Conservation (phyloP, 2,797 vertebrate genomes). For the Melopsittacus undulatus region DNA sequence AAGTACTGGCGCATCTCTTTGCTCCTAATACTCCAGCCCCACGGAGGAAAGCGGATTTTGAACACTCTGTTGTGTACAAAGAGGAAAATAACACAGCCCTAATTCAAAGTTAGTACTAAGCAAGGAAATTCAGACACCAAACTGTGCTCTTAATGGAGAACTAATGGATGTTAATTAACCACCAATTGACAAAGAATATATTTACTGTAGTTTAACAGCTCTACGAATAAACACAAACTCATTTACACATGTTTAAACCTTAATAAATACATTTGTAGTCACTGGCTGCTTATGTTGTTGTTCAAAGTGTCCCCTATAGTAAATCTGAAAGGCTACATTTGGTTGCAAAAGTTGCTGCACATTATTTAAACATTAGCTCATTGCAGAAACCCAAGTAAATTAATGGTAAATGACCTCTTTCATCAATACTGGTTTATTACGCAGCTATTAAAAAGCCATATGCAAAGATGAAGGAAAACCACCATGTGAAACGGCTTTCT, state of each 20-base stretch:
- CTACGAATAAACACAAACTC: conserved; percentile 57
- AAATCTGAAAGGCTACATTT: conserved; percentile 61
- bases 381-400: conserved; percentile 57
- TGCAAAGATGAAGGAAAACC: neutral
- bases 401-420: conserved; percentile 57
- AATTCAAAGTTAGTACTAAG: conserved; percentile 38
- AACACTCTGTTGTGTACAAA: neutral
- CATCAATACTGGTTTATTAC: conserved; percentile 51
- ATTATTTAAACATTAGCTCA: conserved; percentile 63
- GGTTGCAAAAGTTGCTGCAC: conserved; percentile 45
- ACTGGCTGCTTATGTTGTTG: conserved; percentile 51
- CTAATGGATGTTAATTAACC: conserved; percentile 67
- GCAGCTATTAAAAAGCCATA: conserved; percentile 4
- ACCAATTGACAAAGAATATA: conserved; percentile 67
- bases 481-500: neutral
- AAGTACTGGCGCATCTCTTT: neutral
- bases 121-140: conserved; percentile 46
- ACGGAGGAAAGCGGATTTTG: neutral
- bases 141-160: conserved; percentile 59
- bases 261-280: conserved; percentile 67
- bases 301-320: conserved; percentile 24
- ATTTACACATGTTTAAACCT: conserved; percentile 69
- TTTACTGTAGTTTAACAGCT: conserved; percentile 65
- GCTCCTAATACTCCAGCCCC: neutral
- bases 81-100: neutral